Evolutionary conservation across 2,888 invertebrate genomes (phyloP).

Genomic region (Drosophila phalerata): DNA sequence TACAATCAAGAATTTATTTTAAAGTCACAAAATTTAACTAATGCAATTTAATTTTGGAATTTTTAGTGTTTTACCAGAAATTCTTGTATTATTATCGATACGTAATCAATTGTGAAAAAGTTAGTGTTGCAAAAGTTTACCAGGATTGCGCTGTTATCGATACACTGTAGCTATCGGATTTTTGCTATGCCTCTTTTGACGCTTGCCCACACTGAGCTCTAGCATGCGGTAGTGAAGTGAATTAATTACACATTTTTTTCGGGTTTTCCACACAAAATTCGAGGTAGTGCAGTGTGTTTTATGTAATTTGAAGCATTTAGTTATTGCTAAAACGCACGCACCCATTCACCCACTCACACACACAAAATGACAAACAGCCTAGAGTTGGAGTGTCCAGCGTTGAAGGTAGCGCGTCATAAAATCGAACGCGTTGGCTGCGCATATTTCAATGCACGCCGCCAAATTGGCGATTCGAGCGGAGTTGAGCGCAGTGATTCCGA

Average conservation of each 20-base stretch:
- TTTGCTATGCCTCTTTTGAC: conserved; percentile 42
- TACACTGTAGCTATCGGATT: conserved; percentile 10
- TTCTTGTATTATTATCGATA: background rate
- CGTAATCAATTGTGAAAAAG: conserved; percentile 1
- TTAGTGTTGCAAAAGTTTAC: conserved; percentile 28
- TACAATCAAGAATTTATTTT: background rate
- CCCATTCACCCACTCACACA: conserved; percentile 22
- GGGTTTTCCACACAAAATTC: conserved; percentile 52
- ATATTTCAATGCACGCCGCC: conserved; percentile 76
- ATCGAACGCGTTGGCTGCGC: conserved; percentile 78
- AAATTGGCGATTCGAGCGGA: conserved; percentile 68
- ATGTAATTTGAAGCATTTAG: conserved; percentile 52
- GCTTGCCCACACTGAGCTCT: conserved; percentile 52
- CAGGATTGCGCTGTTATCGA: conserved; percentile 19
- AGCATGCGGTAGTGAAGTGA: conserved; percentile 65
- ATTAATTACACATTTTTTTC: conserved; percentile 55
- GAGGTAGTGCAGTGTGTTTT: conserved; percentile 55
- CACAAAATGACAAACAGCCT: conserved; percentile 57
- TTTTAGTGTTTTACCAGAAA: background rate
- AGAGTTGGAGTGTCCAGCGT: conserved; percentile 51
- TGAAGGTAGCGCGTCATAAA: conserved; percentile 66
- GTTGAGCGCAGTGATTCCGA: conserved; percentile 78
- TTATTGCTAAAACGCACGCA: conserved; percentile 23
- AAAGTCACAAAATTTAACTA: background rate
- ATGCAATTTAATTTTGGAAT: background rate